phyloP scores from a whole-genome alignment of 2,888 invertebrate genomes.

The Drosophila tanythrix region DNA sequence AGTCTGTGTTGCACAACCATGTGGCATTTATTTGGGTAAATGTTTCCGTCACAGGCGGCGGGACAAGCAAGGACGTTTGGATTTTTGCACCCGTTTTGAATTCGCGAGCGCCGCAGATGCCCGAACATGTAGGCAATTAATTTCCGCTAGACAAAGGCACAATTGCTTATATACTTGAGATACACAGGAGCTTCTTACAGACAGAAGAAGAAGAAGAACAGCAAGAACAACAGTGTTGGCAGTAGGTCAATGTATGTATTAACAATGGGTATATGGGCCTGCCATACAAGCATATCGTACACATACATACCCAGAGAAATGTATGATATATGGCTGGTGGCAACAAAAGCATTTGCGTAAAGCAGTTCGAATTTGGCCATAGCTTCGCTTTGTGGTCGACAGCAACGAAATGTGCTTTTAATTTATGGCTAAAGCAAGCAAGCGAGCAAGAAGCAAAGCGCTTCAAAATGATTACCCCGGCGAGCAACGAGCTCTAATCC shows the following conservation, averaged over 20 bases:
- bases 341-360: slow-evolving; percentile 41
- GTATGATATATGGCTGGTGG: slow-evolving; percentile 44
- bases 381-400: slow-evolving; percentile 13
- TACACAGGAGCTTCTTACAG: not conserved
- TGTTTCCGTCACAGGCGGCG: slow-evolving; percentile 68
- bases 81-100: slow-evolving; percentile 12
- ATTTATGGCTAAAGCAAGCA: slow-evolving; percentile 36
- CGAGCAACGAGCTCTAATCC: slow-evolving; percentile 3
- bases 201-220: not conserved
- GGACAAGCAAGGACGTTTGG: slow-evolving; percentile 49
- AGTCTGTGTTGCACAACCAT: slow-evolving; percentile 15
- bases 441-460: not conserved
- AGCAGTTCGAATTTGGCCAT: slow-evolving; percentile 11
- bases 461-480: slow-evolving; percentile 16
- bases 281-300: not conserved
- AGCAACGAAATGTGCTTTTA: slow-evolving; percentile 39
- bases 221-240: slow-evolving; percentile 10
- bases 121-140: slow-evolving; percentile 69
- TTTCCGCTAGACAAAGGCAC: slow-evolving; percentile 70
- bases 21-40: slow-evolving; percentile 45
- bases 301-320: slow-evolving; percentile 6
- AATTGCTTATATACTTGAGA: slow-evolving; percentile 48
- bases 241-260: slow-evolving; percentile 47
- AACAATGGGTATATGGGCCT: slow-evolving; percentile 34
- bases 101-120: slow-evolving; percentile 56